Conservation (phyloP, 2,113 vertebrate genomes). For the Mesocricetus auratus region DNA sequence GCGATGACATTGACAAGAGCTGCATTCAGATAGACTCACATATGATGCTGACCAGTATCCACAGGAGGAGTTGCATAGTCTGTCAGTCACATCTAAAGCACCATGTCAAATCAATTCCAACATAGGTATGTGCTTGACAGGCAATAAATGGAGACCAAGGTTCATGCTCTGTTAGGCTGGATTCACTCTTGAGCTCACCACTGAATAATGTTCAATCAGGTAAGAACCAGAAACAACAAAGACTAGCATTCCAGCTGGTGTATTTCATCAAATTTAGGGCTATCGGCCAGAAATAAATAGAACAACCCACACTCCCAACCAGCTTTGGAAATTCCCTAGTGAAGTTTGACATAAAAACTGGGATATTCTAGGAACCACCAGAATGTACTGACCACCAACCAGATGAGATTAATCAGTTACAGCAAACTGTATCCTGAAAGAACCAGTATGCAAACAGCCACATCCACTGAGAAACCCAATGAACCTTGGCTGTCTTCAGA, state of each 20-base stretch:
- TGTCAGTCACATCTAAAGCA: conserved; percentile 35
- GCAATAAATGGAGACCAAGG: conserved; percentile 40
- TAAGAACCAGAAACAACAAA: not conserved
- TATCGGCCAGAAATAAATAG: not conserved
- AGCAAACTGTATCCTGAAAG: not conserved
- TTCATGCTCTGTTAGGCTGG: conserved; percentile 61
- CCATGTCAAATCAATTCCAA: conserved; percentile 52
- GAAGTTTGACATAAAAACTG: not conserved
- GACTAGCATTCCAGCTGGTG: not conserved
- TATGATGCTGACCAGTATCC: not conserved
- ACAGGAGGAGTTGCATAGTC: not conserved
- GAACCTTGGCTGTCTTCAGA: not conserved
- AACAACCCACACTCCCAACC: not conserved
- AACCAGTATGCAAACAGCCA: not conserved
- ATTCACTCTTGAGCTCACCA: conserved; percentile 53
- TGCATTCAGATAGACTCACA: not conserved
- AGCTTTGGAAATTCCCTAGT: not conserved
- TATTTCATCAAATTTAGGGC: conserved; percentile 44
- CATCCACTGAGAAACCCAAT: not conserved
- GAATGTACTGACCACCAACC: not conserved
- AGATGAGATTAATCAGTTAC: not conserved
- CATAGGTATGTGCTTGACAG: conserved; percentile 28
- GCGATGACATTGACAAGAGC: not conserved
- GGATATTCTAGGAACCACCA: not conserved
- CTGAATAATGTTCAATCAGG: conserved; percentile 50